A percentile compares a stretch with the other conserved stretches of the same genome.
Conservation (phyloP, 2,113 vertebrate genomes). For the Brachionichthys hirsutus region DNA sequence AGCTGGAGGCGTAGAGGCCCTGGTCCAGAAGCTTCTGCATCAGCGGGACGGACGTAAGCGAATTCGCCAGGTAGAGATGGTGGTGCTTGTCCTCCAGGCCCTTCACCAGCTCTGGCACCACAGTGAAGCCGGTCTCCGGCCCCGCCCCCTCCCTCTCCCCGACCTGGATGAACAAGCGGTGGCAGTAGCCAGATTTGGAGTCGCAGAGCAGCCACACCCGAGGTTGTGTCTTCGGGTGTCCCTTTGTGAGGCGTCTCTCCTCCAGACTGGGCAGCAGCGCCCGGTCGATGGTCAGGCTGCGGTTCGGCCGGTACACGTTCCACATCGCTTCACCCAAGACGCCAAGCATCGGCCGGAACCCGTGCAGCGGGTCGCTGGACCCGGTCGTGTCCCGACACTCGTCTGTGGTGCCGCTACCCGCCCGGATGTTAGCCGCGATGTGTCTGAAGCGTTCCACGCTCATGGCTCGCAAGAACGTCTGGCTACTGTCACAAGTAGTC, state of each 20-base stretch:
- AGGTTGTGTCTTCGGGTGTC: conserved; percentile 48
- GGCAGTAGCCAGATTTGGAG: conserved; percentile 82
- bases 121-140: conserved; percentile 53
- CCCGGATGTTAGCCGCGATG: conserved; percentile 69
- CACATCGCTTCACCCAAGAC: conserved; percentile 68
- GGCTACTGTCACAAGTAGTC: conserved; percentile 66
- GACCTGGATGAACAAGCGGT: conserved; percentile 70
- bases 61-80: conserved; percentile 74
- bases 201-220: conserved; percentile 81
- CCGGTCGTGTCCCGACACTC: neutral
- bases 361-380: conserved; percentile 53
- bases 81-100: conserved; percentile 72
- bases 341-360: conserved; percentile 71
- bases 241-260: conserved; percentile 23
- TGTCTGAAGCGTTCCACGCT: conserved; percentile 71
- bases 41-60: conserved; percentile 65
- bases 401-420: conserved; percentile 62
- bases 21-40: conserved; percentile 66
- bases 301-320: conserved; percentile 70
- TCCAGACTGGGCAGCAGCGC: conserved; percentile 68
- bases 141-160: conserved; percentile 25
- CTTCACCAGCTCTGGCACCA: conserved; percentile 68
- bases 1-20: conserved; percentile 74
- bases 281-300: conserved; percentile 72
- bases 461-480: conserved; percentile 74